Percentiles rank a stretch among this genome's conserved stretches.
Conservation (phyloP, 2,113 vertebrate species). For the Dermatemys mawii region DNA sequence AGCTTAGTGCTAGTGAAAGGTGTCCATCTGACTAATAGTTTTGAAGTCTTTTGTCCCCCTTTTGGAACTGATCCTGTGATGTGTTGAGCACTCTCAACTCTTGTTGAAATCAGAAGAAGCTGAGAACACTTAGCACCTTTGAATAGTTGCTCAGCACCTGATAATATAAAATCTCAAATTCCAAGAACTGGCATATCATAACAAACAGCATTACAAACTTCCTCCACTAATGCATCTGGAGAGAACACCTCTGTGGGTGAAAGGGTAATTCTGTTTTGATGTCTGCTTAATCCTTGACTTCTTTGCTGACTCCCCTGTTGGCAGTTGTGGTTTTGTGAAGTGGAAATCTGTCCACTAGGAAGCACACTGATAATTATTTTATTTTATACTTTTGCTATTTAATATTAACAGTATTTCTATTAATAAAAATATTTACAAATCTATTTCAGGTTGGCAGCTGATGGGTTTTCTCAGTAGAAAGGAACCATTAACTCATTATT, state of each 20-base stretch:
- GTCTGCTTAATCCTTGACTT: fast-evolving
- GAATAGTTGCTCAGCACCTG: neutral
- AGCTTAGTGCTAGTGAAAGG: neutral
- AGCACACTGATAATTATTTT: neutral
- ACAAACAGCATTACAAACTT: neutral
- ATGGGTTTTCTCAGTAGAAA: neutral
- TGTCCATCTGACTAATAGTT: neutral
- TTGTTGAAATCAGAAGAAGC: neutral
- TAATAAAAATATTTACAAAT: neutral
- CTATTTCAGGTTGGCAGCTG: too few relatives aligned
- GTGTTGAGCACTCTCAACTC: neutral
- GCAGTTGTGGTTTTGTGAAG: too few relatives aligned
- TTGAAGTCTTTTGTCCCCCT: neutral
- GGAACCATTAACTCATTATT: neutral
- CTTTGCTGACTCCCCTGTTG: neutral
- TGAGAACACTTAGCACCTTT: neutral
- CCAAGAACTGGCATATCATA: neutral
- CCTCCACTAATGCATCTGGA: neutral
- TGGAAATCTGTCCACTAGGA: neutral
- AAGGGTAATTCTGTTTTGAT: neutral
- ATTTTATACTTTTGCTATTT: neutral
- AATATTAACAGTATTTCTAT: neutral
- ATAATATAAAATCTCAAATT: neutral
- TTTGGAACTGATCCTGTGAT: neutral
- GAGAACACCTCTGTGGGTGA: neutral